Percentiles rank a stretch among this genome's conserved stretches.
Evolutionary conservation across 2,888 invertebrate genomes (phyloP).

Genomic region (Sturmia bella): DNA sequence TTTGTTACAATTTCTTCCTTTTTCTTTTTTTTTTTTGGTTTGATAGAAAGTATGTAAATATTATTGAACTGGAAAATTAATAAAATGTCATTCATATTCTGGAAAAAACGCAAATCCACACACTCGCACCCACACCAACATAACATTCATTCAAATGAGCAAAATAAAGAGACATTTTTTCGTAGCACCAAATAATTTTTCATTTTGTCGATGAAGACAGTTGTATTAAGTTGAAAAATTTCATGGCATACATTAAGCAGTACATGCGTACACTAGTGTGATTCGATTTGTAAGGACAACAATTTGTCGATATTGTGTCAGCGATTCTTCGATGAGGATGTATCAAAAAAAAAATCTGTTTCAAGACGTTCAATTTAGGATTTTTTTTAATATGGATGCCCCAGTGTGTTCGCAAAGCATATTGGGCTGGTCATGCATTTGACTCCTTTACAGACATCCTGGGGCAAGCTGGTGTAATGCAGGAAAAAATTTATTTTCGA

Average conservation of each 20-base stretch:
- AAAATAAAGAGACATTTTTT: not conserved
- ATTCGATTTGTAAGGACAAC: not conserved
- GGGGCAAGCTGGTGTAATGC: too few relatives aligned
- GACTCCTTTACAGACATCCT: too few relatives aligned
- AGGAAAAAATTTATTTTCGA: too few relatives aligned
- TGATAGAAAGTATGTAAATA: constrained; percentile 11
- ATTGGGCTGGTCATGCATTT: too few relatives aligned
- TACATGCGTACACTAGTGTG: not conserved
- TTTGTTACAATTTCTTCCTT: constrained; percentile 8
- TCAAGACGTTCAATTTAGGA: too few relatives aligned
- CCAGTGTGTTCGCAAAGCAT: too few relatives aligned
- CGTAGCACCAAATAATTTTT: too few relatives aligned
- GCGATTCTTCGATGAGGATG: too few relatives aligned
- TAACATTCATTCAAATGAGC: not conserved
- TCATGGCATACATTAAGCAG: constrained; percentile 32
- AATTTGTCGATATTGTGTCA: not conserved
- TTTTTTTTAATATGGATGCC: too few relatives aligned
- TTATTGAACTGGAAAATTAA: constrained; percentile 53
- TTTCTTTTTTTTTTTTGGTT: too few relatives aligned
- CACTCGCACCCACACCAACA: not conserved
- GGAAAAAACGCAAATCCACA: not conserved
- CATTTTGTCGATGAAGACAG: not conserved
- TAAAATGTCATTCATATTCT: constrained; percentile 24
- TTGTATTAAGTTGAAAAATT: constrained; percentile 3
- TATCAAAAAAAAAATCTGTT: too few relatives aligned